Evolutionary conservation across 64 coral and sea anemone genomes (phyloP).

Genomic region (Cladopsammia gracilis): DNA sequence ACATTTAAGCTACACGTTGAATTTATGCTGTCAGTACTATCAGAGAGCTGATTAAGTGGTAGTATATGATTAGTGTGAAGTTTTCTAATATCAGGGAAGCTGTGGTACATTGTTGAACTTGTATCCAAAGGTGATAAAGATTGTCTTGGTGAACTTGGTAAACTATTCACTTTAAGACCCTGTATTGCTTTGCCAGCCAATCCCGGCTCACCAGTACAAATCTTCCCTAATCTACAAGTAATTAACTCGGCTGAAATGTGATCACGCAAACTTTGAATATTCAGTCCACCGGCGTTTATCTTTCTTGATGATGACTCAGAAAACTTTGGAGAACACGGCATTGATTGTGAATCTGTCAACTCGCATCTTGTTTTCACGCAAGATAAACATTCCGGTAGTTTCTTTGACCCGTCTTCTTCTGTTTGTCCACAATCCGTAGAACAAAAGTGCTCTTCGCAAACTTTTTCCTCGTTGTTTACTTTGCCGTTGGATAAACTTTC

Average conservation of each 20-base stretch:
- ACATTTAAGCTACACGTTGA: constrained; percentile 33
- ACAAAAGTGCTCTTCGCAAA: constrained; percentile 41
- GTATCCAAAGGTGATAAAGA: not conserved
- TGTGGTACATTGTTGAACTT: constrained; percentile 9
- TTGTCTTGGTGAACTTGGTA: not conserved
- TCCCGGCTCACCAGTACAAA: not conserved
- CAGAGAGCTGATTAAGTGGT: not conserved
- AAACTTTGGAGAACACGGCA: not conserved
- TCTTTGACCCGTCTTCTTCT: not conserved
- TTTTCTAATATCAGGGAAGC: constrained; percentile 56
- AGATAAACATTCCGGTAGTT: constrained; percentile 37
- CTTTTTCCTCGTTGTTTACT: constrained; percentile 16
- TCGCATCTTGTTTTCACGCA: constrained; percentile 28
- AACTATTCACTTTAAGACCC: constrained; percentile 40
- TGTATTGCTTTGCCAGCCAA: constrained; percentile 15
- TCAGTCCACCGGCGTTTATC: not conserved
- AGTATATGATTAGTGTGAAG: not conserved
- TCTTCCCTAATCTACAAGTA: not conserved
- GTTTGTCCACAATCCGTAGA: constrained; percentile 46
- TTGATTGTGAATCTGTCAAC: not conserved
- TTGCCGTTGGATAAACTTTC: constrained; percentile 27
- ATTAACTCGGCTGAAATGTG: constrained; percentile 21
- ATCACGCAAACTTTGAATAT: constrained; percentile 11
- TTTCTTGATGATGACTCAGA: not conserved
- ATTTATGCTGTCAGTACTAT: constrained; percentile 19